A percentile compares a stretch with the other conserved stretches of the same genome.
These are phyloP conservation scores for Callithrix jacchus DNA, from an alignment of 2,113 vertebrate species.

Conservation along the genomic window DNA sequence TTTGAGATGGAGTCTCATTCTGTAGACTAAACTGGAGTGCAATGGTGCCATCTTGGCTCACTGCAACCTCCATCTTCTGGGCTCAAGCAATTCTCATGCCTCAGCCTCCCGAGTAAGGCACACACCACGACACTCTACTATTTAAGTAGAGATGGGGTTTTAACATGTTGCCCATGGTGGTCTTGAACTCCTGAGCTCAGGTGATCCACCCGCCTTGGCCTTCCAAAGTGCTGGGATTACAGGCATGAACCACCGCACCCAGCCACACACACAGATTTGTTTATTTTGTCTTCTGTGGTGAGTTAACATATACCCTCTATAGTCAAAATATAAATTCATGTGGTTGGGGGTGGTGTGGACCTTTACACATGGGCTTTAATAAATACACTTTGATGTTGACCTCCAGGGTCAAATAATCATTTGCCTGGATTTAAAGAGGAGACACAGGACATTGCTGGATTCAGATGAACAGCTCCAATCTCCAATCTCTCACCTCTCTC, in stretches of 20 bases:
- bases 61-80: too few relatives aligned
- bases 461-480: neutral
- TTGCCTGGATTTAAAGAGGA: neutral
- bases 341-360: neutral
- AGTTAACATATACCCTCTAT: neutral
- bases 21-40: too few relatives aligned
- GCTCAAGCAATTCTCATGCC: too few relatives aligned
- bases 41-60: too few relatives aligned
- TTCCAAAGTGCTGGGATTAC: too few relatives aligned
- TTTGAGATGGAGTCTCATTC: neutral
- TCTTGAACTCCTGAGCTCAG: too few relatives aligned
- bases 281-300: conserved; percentile 7
- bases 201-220: rapidly evolving
- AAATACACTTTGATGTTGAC: neutral
- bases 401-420: neutral
- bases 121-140: too few relatives aligned
- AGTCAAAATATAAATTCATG: neutral
- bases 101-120: too few relatives aligned
- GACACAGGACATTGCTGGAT: neutral
- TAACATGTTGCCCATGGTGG: too few relatives aligned
- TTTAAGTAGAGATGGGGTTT: too few relatives aligned
- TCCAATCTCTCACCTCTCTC: neutral
- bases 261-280: neutral
- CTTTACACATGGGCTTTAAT: neutral
- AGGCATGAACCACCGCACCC: too few relatives aligned